Evolutionary conservation across 64 coral and sea anemone genomes (phyloP).

Genomic region (Actinia equina): DNA sequence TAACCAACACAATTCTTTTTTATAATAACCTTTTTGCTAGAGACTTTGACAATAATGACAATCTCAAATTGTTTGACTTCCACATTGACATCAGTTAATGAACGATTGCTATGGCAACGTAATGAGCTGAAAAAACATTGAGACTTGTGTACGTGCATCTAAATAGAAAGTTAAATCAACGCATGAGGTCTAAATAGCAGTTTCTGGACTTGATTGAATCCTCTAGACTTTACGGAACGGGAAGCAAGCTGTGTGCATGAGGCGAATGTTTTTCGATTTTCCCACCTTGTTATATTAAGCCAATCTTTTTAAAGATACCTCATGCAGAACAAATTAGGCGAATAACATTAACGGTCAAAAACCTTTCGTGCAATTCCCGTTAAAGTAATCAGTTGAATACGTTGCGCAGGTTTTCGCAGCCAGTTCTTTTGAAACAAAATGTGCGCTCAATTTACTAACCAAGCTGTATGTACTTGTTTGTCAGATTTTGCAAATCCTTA

Average conservation of each 20-base stretch:
- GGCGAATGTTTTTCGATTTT: not conserved
- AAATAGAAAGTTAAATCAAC: not conserved
- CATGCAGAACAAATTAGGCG: not conserved
- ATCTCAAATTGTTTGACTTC: not conserved
- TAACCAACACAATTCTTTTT: no score
- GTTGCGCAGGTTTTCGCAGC: not conserved
- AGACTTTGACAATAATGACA: not conserved
- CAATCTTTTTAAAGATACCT: not conserved
- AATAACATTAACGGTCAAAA: not conserved
- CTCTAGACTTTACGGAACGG: not conserved
- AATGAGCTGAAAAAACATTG: constrained; percentile 1
- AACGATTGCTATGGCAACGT: not conserved
- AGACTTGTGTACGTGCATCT: not conserved
- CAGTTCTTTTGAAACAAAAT: not conserved
- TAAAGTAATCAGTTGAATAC: not conserved
- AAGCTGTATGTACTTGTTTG: not conserved
- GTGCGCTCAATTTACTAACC: not conserved
- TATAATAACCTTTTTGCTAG: not conserved
- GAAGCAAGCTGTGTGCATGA: not conserved
- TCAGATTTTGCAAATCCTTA: not conserved
- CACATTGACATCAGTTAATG: not conserved
- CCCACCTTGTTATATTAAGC: not conserved
- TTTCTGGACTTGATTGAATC: not conserved
- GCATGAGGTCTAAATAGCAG: not conserved
- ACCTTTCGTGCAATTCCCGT: not conserved